Evolutionary conservation across 2,888 invertebrate species (phyloP), one percentile per base, ranked within the genome.

Genomic region (Girardia tigrina): DNA sequence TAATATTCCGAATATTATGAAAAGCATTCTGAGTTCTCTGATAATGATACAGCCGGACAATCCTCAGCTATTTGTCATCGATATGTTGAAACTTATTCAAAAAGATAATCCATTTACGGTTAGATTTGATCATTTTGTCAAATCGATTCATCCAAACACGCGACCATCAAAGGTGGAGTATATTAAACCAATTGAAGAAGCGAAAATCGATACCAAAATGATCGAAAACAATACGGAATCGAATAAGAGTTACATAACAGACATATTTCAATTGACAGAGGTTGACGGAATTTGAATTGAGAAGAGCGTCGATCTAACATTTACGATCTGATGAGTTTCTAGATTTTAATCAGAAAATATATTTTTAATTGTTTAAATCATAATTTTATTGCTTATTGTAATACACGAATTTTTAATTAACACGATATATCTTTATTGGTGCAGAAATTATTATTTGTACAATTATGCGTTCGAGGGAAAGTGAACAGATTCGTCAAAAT

Each of bases 211-310:
- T 20, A 56, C 4, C 23, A 56, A 8, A n/a, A 56, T 56, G 56
- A 56, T 56, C 23, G 56, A 56, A 56, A 56, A 56, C n/a, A 56
- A 2, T n/a, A 4, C n/a, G 23, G 23, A 56, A 20, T n/a, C 4
- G n/a, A n/a, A 56, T 20, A 23, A 56, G 23, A 56, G 8, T 56
- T 56, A 56, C 56, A 56, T 56, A 20, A 20, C 56, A 12, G 56
- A 56, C 4, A 56, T 56, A 56, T 56, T 56, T n/a, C 56, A 56
- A 56, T 56, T 56, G n/a, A 56, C 56, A 56, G 56, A 56, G 23
- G n/a, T 56, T 23, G 23, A 20, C 6, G 56, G 23, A 56, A 56
- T 20, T 56, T 56, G n/a, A 56, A 12, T 36, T 36, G n/a, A n/a
- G n/a, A n/a, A n/a, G n/a, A n/a, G n/a, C n/a, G n/a, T n/a, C n/a